Base-by-base conservation (phyloP, 2,888 invertebrate species). In the Gortyna flavago region DNA sequence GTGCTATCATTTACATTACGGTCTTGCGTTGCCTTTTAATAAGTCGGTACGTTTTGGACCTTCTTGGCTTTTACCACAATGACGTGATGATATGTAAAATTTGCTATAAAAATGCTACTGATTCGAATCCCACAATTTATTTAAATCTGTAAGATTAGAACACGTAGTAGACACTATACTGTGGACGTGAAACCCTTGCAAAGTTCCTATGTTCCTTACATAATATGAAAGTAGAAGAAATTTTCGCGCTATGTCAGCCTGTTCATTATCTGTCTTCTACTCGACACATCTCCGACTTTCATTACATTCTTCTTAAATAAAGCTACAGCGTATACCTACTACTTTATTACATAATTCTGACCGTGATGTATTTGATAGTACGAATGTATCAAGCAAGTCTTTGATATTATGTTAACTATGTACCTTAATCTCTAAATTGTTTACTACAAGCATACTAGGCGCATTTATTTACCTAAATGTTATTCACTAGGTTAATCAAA, bases 401-500 rank as follows among this genome's bases (percentile, higher is more conserved):
- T 64, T 69, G 74, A 80, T 80, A 75, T 84, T 76, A 81, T 80
- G 65, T 88, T 77, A 79, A 75, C 41, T 67, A 77, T 73, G 32
- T 79, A 84, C 66, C 64, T 88, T 86, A 79, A 71, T 84, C 77
- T 79, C 75, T 72, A 70, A 79, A 80, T 70, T 78, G 59, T 85
- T 69, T 77, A 70, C 32, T 54, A 68, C 68, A 77, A 69, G 13
- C 73, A 82, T 84, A 82, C 35, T 84, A 70, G 18, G 54, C 71
- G 66, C 73, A 77, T 88, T 81, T 79, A 83, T 88, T 77, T 75
- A 72, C 73, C 73, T 72, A 65, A 74, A 77, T 77, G 67, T 72
- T 87, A 76, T 77, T 80, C 77, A 72, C 77, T 87, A 85, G 79
- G 70, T 77, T 85, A 76, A 84, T 77, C 38, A 72, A 75, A 57